A percentile compares a stretch with the other conserved stretches of the same genome.
phyloP scores from a whole-genome alignment of 1,140 invertebrate species.

The Microplitis mediator region DNA sequence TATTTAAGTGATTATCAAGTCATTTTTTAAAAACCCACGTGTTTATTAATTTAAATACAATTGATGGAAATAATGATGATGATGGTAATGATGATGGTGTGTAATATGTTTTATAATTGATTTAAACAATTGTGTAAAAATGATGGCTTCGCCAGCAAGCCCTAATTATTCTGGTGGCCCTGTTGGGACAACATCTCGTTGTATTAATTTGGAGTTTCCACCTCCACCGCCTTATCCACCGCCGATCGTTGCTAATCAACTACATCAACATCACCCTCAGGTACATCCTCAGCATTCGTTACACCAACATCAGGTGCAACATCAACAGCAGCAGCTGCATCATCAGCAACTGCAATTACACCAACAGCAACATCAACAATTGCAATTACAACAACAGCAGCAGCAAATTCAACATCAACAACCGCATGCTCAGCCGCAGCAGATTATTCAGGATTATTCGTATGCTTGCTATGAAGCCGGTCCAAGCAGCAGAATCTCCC shows the following conservation, averaged over 20 bases:
- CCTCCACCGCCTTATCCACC: constrained; percentile 65
- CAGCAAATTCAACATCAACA: constrained; percentile 29
- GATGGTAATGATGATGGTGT: too few species aligned
- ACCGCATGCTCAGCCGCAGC: neutral
- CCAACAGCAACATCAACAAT: constrained; percentile 49
- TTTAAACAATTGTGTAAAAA: neutral
- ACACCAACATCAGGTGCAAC: constrained; percentile 35
- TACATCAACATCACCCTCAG: constrained; percentile 24
- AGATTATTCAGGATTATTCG: constrained; percentile 67
- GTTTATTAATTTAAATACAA: too few species aligned
- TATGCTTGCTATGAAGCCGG: constrained; percentile 80
- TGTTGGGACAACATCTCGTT: constrained; percentile 43
- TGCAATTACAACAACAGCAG: constrained; percentile 40
- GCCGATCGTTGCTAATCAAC: constrained; percentile 43
- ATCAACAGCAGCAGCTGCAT: constrained; percentile 55
- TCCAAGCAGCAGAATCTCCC: constrained; percentile 56
- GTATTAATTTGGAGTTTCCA: constrained; percentile 62
- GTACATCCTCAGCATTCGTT: constrained; percentile 37
- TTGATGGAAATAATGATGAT: too few species aligned
- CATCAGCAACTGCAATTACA: constrained; percentile 41
- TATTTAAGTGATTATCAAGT: too few species aligned
- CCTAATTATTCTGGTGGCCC: constrained; percentile 39
- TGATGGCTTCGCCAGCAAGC: constrained; percentile 33
- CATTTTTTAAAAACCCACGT: too few species aligned
- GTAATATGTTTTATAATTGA: too few species aligned